Base-by-base conservation (phyloP, 1,140 invertebrate species). In the Oedothorax gibbosus region DNA sequence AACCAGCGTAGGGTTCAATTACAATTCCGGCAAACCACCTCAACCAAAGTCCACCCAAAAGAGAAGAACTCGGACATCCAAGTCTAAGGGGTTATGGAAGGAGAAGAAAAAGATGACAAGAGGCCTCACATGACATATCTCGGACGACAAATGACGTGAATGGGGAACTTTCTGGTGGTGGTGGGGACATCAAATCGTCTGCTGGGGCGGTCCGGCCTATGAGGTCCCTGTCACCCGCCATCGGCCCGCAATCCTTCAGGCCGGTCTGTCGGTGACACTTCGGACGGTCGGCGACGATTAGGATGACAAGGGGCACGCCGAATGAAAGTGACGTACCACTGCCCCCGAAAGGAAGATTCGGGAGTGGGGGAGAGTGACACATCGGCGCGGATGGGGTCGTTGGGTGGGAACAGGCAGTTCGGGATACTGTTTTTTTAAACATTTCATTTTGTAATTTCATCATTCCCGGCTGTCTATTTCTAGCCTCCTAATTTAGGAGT, bases 181-280 rank as follows among this genome's bases (percentile, higher is more conserved):
- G n/a, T 66, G 50, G 21, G 60, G 71, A 15, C 18, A 50, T 12
- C 5, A 75, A 54, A 75, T 84, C 81, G 81, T 84, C 81, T 84
- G 11, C 72, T 68, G 49, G 81, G 81, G 81, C 81, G 81, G 81
- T 75, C 81, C 81, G 62, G 81, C 60, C 65, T 69, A 84, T 84
- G 81, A 84, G 81, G 81, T 84, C 62, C 71, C 81, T 84, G 81
- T 84, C 81, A 84, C 35, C n/a, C 71, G 72, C 81, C 81, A 76
- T 84, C 81, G 81, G 81, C 62, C 81, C 72, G 81, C 76, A 84
- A 84, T 84, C 81, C 81, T 84, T 84, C 81, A 84, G 81, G 72
- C 62, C 72, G 66, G 81, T 84, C 71, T 84, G 81, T 51, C 54
- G 15, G 81, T 84, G 81, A 84, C 81, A 76, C 51, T 75, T 76